These are phyloP conservation scores for Hiodon tergisus DNA, from an alignment of 2,113 vertebrate species.

Conservation along the genomic window DNA sequence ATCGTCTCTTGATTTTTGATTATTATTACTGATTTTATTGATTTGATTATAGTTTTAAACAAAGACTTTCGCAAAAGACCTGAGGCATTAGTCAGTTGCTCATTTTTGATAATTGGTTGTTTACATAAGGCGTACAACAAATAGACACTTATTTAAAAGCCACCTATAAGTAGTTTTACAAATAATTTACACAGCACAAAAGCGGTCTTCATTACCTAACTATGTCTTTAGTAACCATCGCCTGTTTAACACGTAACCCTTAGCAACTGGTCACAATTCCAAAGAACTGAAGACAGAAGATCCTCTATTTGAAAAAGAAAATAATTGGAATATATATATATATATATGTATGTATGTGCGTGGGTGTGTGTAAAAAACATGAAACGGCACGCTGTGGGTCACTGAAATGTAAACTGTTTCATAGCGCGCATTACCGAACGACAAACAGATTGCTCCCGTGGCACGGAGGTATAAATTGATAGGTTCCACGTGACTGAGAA, in stretches of 20 bases:
- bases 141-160: slow-evolving; percentile 9
- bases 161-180: not conserved
- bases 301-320: not conserved
- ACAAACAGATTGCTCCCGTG: not conserved
- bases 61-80: too few species aligned
- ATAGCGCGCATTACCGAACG: not conserved
- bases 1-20: too few species aligned
- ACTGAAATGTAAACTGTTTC: not conserved
- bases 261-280: slow-evolving; percentile 5
- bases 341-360: not conserved
- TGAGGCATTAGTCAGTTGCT: too few species aligned
- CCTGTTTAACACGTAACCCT: slow-evolving; percentile 1
- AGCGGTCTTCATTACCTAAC: not conserved
- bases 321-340: not conserved
- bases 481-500: not conserved
- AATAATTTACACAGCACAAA: slow-evolving; percentile 14
- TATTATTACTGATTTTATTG: too few species aligned
- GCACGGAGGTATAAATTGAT: not conserved
- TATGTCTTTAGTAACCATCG: too few species aligned
- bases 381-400: not conserved
- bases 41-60: too few species aligned
- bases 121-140: not conserved
- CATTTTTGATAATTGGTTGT: too few species aligned
- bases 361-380: not conserved
- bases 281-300: not conserved